Evolutionary conservation across 1,140 invertebrate species (phyloP).

Genomic region (Heterodera schachtii): DNA sequence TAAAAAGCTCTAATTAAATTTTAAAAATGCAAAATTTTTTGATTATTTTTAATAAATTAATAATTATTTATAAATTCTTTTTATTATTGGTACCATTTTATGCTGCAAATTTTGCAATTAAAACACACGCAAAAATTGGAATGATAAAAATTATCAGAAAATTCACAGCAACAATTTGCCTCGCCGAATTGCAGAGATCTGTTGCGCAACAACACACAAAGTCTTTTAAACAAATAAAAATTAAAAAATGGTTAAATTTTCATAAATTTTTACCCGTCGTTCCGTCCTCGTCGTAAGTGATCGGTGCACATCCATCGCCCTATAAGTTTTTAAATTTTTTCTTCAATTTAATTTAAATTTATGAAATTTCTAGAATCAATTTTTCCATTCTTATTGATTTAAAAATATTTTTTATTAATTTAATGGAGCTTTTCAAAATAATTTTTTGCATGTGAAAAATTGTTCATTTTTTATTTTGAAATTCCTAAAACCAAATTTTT

Average conservation of each 20-base stretch:
- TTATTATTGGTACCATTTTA: neutral
- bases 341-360: too few species aligned
- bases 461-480: too few species aligned
- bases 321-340: slow-evolving; percentile 1
- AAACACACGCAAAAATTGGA: neutral
- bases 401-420: too few species aligned
- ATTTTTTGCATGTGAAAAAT: too few species aligned
- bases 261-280: slow-evolving; percentile 30
- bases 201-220: slow-evolving; percentile 36
- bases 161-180: neutral
- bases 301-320: slow-evolving; percentile 40
- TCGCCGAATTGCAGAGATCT: slow-evolving; percentile 28
- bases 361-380: too few species aligned
- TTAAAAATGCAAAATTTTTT: too few species aligned
- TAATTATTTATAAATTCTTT: too few species aligned
- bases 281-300: slow-evolving; percentile 39
- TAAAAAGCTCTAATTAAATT: too few species aligned
- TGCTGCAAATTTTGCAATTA: neutral
- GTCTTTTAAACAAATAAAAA: slow-evolving; percentile 8
- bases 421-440: too few species aligned
- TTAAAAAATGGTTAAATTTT: slow-evolving; percentile 1
- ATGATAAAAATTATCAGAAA: neutral
- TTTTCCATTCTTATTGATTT: too few species aligned
- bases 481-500: too few species aligned
- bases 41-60: too few species aligned